A percentile compares a stretch with the other conserved stretches of the same genome.
Evolutionary conservation across 2,888 invertebrate genomes (phyloP).

Genomic region (Scelioninae gen. 1): DNA sequence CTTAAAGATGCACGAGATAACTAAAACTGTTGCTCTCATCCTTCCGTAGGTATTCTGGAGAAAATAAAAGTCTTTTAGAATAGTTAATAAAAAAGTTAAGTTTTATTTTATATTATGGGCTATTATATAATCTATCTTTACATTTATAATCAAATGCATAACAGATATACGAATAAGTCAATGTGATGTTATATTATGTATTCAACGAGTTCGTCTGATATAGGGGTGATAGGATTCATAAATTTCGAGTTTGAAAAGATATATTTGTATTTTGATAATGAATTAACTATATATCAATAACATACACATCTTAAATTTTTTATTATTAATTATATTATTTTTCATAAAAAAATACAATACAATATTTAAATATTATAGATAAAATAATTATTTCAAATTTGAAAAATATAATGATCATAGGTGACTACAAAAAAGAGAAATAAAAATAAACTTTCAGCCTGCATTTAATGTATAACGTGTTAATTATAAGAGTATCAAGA

Average conservation of each 20-base stretch:
- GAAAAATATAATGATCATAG: too few species aligned
- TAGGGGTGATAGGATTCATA: constrained; percentile 26
- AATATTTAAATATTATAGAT: too few species aligned
- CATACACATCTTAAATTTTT: too few species aligned
- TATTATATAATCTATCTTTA: neutral
- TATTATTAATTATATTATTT: too few species aligned
- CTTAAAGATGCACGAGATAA: neutral
- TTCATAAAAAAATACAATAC: too few species aligned
- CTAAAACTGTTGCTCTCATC: neutral
- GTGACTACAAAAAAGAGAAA: too few species aligned
- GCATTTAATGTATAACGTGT: too few species aligned
- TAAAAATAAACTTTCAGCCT: too few species aligned
- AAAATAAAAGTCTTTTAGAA: neutral
- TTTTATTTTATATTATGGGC: constrained; percentile 11
- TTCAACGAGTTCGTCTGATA: constrained; percentile 15
- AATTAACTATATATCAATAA: too few species aligned
- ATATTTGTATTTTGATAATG: too few species aligned
- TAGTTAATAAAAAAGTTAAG: constrained; percentile 2
- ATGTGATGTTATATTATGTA: constrained; percentile 10
- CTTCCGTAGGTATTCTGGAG: neutral
- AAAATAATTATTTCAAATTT: too few species aligned
- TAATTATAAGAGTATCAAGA: too few species aligned
- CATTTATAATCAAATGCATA: constrained; percentile 5
- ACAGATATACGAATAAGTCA: constrained; percentile 6
- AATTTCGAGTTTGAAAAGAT: neutral